These are phyloP conservation scores for Sinocyclocheilus anophthalmus DNA, from an alignment of 2,113 vertebrate genomes.

Conservation along the genomic window DNA sequence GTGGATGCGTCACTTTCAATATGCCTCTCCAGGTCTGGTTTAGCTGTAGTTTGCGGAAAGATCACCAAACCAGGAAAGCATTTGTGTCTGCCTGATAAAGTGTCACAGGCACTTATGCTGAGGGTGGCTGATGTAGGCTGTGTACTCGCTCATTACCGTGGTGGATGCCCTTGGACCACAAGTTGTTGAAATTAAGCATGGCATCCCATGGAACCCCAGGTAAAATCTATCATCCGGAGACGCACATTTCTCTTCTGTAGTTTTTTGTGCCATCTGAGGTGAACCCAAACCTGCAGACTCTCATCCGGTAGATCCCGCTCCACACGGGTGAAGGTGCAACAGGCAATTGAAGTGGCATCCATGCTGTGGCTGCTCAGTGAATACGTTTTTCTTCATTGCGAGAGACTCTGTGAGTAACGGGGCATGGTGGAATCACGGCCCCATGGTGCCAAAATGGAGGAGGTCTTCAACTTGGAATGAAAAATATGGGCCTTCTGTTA, in stretches of 20 bases:
- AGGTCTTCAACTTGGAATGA: conserved; percentile 60
- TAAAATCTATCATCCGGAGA: conserved; percentile 33
- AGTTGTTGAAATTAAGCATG: conserved; percentile 48
- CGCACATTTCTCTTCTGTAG: not conserved
- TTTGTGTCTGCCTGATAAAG: conserved; percentile 44
- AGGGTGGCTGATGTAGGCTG: conserved; percentile 43
- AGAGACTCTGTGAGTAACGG: conserved; percentile 67
- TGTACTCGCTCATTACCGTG: conserved; percentile 44
- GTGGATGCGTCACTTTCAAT: conserved; percentile 47
- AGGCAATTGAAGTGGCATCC: conserved; percentile 49
- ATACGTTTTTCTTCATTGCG: conserved; percentile 72
- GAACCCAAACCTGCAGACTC: conserved; percentile 12
- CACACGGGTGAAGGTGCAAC: not conserved
- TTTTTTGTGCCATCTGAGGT: conserved; percentile 1
- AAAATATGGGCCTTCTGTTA: conserved; percentile 43
- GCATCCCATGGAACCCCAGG: conserved; percentile 3
- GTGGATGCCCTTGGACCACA: conserved; percentile 39
- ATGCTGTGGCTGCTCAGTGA: conserved; percentile 57
- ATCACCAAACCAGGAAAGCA: conserved; percentile 39
- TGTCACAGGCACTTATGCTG: conserved; percentile 47
- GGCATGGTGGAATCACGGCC: conserved; percentile 70
- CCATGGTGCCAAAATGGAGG: conserved; percentile 61
- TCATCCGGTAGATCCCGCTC: too few species aligned
- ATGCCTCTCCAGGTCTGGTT: conserved; percentile 19
- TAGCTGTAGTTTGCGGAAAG: conserved; percentile 29